Evolutionary conservation across 35 echinoderm and acorn worm species (phyloP), one percentile per base, ranked within the genome.

Genomic region (Hemicentrotus pulcherrimus): DNA sequence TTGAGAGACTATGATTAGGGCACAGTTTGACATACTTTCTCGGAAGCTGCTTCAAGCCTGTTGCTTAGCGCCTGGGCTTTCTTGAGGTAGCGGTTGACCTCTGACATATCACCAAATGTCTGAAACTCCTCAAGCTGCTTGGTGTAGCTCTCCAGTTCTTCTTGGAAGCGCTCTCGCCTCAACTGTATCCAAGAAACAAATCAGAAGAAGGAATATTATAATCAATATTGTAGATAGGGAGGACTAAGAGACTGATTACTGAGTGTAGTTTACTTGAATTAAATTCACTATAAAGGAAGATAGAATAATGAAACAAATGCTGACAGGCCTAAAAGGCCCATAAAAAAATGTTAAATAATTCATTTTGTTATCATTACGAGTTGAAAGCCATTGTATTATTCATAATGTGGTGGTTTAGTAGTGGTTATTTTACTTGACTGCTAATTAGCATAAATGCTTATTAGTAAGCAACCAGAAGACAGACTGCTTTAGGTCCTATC

Each of bases 71-170:
- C 98, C 92, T 99, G 98, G 28, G 95, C 97, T 92, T 99, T 99
- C 96, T 99, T 99, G 4, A 99, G 94, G 91, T 99, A 99, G 31
- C 98, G 91, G 92, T 96, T 96, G 31, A 98, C 95, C 87, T 99
- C 97, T 7, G 96, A 88, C 85, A 97, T 9, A 47, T 97, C 97
- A 85, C 97, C 96, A 61, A 99, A 99, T n/a, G 97, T 94, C 58
- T 95, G 91, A 61, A 99, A 99, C 92, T 99, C 98, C 58, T 99
- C 98, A 90, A 99, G 95, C 90, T 99, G 98, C 87, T 99, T 99
- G 95, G 92, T 89, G 93, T 99, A 99, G 46, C 98, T 97, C 12
- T 99, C 98, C 94, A 99, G 59, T 85, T 98, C 98, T 90, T 99
- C 98, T 31, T 95, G 94, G 95, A 99, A 99, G 35, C 98, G 86